phyloP scores from a whole-genome alignment of 1,140 invertebrate species.

The Leptoteleia sp. region DNA sequence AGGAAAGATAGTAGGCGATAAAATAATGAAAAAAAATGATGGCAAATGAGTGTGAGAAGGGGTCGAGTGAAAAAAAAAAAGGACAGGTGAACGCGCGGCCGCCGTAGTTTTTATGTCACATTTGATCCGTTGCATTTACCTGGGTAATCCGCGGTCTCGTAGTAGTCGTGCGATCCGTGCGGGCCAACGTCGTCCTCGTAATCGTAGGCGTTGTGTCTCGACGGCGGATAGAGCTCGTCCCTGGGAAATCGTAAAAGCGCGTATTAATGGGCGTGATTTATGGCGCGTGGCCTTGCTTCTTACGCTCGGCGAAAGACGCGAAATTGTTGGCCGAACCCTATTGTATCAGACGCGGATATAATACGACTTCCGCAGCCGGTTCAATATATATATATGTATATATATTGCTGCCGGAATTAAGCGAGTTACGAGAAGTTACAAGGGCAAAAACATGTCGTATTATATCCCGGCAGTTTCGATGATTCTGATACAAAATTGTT shows the following conservation, averaged over 20 bases:
- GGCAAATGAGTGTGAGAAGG: too few relatives aligned
- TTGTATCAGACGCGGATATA: constrained; percentile 45
- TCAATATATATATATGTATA: constrained; percentile 27
- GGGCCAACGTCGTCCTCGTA: constrained; percentile 77
- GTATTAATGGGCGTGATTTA: constrained; percentile 46
- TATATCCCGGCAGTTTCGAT: constrained; percentile 19
- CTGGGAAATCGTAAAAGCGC: constrained; percentile 64
- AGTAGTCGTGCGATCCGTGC: constrained; percentile 79
- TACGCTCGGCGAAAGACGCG: constrained; percentile 10
- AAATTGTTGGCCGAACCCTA: constrained; percentile 20
- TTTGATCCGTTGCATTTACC: too few relatives aligned
- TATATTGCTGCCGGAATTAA: constrained; percentile 51
- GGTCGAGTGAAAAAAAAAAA: too few relatives aligned
- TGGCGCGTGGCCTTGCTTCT: constrained; percentile 15
- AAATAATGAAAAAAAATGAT: too few relatives aligned
- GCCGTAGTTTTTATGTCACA: too few relatives aligned
- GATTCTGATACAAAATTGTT: constrained; percentile 28
- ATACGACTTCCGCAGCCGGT: constrained; percentile 7
- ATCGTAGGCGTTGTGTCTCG: constrained; percentile 71
- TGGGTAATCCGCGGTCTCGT: constrained; percentile 78
- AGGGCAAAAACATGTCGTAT: constrained; percentile 27
- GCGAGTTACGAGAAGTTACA: constrained; percentile 20
- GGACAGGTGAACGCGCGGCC: too few relatives aligned
- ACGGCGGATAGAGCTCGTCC: constrained; percentile 72
- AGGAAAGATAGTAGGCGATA: too few relatives aligned